These are phyloP conservation scores for Papilio polyxenes DNA, from an alignment of 1,140 invertebrate species.

Conservation along the genomic window DNA sequence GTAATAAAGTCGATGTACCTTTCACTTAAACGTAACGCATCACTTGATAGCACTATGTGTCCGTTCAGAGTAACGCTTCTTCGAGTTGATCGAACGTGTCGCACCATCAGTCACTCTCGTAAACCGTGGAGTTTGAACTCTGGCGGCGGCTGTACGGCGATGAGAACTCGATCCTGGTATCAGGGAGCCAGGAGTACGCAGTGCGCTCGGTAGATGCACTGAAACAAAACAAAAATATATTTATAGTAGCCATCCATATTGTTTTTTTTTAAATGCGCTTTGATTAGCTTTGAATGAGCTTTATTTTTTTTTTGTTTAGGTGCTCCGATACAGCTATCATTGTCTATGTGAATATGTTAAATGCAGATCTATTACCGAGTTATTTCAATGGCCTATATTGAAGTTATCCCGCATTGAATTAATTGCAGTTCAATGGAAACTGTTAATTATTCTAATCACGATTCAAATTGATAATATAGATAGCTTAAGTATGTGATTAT, in stretches of 20 bases:
- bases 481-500: conserved; percentile 6
- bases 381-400: conserved; percentile 7
- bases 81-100: conserved; percentile 69
- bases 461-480: conserved; percentile 3
- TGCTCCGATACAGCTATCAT: background rate
- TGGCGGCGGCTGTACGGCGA: conserved; percentile 71
- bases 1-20: conserved; percentile 34
- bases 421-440: conserved; percentile 12
- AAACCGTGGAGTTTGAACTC: conserved; percentile 77
- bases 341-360: background rate
- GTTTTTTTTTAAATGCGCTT: too few relatives aligned
- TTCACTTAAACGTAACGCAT: conserved; percentile 24
- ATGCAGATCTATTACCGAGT: background rate
- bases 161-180: conserved; percentile 73
- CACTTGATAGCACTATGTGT: conserved; percentile 53
- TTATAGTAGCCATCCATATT: background rate
- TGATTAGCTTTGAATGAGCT: background rate
- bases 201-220: conserved; percentile 78
- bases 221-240: conserved; percentile 57
- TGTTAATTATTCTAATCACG: conserved; percentile 24
- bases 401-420: conserved; percentile 14
- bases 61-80: conserved; percentile 71
- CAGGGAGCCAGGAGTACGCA: conserved; percentile 79
- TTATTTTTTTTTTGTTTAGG: background rate
- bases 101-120: conserved; percentile 79